Evolutionary conservation across 2,113 vertebrate genomes (phyloP).

Genomic region (Petrocephalus zakoni): DNA sequence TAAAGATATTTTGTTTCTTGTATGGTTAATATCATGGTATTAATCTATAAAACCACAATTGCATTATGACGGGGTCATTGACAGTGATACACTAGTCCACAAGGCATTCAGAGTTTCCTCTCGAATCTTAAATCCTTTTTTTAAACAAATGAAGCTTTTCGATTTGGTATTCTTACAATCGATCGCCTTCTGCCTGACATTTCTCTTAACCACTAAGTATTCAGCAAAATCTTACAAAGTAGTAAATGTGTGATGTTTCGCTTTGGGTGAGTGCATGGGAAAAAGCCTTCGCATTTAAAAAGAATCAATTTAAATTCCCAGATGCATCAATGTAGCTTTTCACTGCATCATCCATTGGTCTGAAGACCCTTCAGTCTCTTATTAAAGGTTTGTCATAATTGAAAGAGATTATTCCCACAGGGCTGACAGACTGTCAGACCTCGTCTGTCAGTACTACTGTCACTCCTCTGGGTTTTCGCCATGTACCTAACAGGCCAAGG

Average conservation of each 20-base stretch:
- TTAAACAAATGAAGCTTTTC: too few relatives aligned
- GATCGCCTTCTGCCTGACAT: not conserved
- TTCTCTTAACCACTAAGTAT: not conserved
- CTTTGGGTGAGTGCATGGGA: not conserved
- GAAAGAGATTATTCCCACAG: not conserved
- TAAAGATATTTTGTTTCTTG: not conserved
- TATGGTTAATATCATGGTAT: not conserved
- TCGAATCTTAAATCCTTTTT: not conserved
- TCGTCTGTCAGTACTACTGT: not conserved
- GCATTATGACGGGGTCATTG: not conserved
- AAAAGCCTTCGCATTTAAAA: not conserved
- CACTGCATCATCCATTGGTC: not conserved
- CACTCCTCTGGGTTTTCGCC: not conserved
- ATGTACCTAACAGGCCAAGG: not conserved
- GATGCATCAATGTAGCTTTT: not conserved
- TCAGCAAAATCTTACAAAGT: not conserved
- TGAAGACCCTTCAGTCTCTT: not conserved
- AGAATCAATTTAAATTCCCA: not conserved
- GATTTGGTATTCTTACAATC: not conserved
- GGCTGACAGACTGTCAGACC: not conserved
- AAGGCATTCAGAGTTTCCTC: not conserved
- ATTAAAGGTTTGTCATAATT: not conserved
- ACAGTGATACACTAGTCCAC: not conserved
- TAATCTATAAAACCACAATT: not conserved
- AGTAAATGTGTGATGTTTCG: not conserved